Conservation (phyloP, 2,113 vertebrate genomes). For the Tichodroma muraria region DNA sequence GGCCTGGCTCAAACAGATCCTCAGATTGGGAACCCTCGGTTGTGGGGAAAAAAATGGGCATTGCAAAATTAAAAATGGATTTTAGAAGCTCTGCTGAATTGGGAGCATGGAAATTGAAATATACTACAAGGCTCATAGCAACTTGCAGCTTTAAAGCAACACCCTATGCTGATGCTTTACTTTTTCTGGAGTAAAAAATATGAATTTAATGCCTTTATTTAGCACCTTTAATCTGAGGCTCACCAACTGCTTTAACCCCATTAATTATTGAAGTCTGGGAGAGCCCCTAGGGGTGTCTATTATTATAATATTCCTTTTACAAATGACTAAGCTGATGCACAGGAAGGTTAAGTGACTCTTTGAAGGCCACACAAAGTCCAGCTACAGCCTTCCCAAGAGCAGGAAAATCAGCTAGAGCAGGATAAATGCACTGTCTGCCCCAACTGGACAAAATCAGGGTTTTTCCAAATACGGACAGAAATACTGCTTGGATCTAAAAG, state of each 20-base stretch:
- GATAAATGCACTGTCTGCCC: background rate
- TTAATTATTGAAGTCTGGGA: constrained; percentile 30
- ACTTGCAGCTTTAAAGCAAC: background rate
- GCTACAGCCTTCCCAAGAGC: background rate
- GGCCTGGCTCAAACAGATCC: background rate
- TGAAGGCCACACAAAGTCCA: constrained; percentile 49
- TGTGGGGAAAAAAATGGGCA: background rate
- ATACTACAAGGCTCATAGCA: background rate
- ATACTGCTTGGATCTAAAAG: background rate
- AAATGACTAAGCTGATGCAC: constrained; percentile 19
- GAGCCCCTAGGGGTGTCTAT: constrained; percentile 3
- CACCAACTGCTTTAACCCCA: background rate
- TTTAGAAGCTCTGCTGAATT: background rate
- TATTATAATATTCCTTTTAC: constrained; percentile 22
- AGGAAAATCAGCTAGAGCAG: background rate
- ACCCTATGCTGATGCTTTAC: background rate
- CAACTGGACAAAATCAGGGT: background rate
- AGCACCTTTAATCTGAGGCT: constrained; percentile 26
- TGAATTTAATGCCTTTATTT: background rate
- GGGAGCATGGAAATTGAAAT: background rate
- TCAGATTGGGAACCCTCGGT: background rate
- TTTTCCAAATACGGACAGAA: background rate
- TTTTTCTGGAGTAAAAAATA: background rate
- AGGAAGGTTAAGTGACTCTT: constrained; percentile 21
- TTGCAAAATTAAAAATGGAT: background rate